Percentiles rank a stretch among this genome's conserved stretches.
phyloP scores from a whole-genome alignment of 2,113 vertebrate genomes.

The Zootoca vivipara region DNA sequence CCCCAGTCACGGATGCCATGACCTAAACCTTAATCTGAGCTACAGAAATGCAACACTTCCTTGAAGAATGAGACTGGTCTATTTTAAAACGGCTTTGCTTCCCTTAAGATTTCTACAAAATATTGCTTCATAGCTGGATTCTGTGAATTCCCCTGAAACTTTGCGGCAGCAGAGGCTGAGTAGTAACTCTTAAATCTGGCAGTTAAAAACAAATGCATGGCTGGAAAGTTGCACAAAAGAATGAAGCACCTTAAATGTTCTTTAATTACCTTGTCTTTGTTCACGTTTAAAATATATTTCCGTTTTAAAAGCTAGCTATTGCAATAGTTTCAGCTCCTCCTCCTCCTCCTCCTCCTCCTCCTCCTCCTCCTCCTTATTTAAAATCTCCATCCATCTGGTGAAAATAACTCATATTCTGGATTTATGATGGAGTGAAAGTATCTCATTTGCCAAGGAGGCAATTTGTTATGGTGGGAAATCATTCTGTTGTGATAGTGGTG shows the following conservation, averaged over 20 bases:
- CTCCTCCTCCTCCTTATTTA: not conserved
- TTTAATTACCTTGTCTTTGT: not conserved
- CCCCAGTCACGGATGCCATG: not conserved
- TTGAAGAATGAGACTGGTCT: not conserved
- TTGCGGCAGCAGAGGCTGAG: not conserved
- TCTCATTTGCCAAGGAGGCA: not conserved
- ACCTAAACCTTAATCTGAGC: not conserved
- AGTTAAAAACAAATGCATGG: not conserved
- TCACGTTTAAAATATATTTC: not conserved
- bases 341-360: not conserved
- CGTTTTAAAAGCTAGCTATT: not conserved
- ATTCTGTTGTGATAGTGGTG: constrained; percentile 9
- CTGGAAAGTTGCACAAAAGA: not conserved
- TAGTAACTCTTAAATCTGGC: not conserved
- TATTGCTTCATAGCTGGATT: not conserved
- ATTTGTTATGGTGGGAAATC: not conserved
- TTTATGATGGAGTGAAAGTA: constrained; percentile 23
- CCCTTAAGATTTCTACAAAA: not conserved
- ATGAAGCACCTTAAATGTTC: not conserved
- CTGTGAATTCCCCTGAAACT: not conserved
- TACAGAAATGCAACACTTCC: not conserved
- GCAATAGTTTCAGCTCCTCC: not conserved
- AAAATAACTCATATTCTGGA: not conserved
- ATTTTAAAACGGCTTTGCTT: not conserved
- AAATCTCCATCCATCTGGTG: not conserved